Evolutionary conservation across 2,888 invertebrate species (phyloP), one percentile per base, ranked within the genome.

Genomic region (Aleiodes alternator): DNA sequence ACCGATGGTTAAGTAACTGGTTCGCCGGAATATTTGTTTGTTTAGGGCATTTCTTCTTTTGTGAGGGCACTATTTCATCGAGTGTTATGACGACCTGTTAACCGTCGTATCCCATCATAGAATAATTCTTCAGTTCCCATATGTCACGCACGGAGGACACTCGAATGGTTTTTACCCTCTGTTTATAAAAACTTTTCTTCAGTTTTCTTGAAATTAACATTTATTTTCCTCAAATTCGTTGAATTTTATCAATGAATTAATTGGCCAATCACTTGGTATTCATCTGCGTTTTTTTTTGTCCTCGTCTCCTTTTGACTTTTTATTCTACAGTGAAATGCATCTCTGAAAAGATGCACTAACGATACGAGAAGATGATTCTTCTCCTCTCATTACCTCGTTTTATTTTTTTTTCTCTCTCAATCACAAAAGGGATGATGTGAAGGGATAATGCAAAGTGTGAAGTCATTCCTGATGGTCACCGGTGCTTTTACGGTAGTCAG

Each of bases 1-100:
- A 66, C 66, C 70, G 76, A 78, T 78, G 82, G 87, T 85, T 88
- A 88, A 87, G 88, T 89, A 88, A 89, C 88, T 89, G 88, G 88
- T 89, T 89, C 87, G 87, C 86, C 86, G 86, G 85, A 87, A 87
- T 88, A 87, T 89, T 89, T 88, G 88, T 88, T 89, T 88, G 85
- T 83, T 87, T 84, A 85, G 82, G 82, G 84, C 81, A 80, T 50
- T 72, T 82, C 84, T 71, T 82, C 84, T 83, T 87, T 88, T 89
- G 88, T 87, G 83, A 73, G 70, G 78, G 70, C 70, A 79, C 64
- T 75, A 80, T 76, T 71, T 81, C 81, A 82, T 83, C 83, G 84
- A 88, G 87, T 88, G 87, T 87, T 88, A 87, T 87, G 87, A 87
- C 85, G 87, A 88, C 87, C 87, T 87, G 87, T 87, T 87, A 87